These are phyloP conservation scores for Phalloptychus januarius DNA, from an alignment of 2,797 vertebrate genomes.

Conservation along the genomic window DNA sequence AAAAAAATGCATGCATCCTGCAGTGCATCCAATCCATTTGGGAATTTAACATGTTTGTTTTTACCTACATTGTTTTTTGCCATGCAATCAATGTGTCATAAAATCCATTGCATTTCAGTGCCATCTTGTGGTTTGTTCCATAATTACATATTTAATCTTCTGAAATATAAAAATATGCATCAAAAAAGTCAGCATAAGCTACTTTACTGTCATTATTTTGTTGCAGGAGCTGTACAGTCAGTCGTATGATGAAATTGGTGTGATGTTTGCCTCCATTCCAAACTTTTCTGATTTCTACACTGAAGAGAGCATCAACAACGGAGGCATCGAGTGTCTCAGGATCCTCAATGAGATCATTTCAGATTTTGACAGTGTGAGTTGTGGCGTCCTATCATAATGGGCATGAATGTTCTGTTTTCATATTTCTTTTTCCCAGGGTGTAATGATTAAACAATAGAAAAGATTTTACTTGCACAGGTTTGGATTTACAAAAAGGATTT, in stretches of 20 bases:
- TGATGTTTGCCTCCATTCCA: conserved; percentile 97
- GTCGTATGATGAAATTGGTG: conserved; percentile 92
- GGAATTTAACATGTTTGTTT: background rate
- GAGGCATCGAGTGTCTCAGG: conserved; percentile 93
- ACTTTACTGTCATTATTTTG: conserved; percentile 12
- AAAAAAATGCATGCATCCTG: background rate
- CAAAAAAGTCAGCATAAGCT: background rate
- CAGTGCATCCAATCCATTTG: background rate
- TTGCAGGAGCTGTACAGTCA: conserved; percentile 95
- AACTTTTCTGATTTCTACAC: conserved; percentile 99
- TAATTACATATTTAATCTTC: conserved; percentile 5
- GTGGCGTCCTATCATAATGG: background rate
- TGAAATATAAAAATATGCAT: background rate
- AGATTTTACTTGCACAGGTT: background rate
- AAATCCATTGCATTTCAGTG: background rate
- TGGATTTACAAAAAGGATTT: background rate
- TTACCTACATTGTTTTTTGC: background rate
- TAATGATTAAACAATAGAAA: background rate
- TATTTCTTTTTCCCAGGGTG: background rate
- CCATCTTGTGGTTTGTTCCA: conserved; percentile 49
- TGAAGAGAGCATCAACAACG: conserved; percentile 95
- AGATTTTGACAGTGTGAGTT: conserved; percentile 93
- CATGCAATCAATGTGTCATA: background rate
- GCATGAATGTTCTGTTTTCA: background rate
- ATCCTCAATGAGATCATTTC: conserved; percentile 99